phyloP scores from a whole-genome alignment of 1,140 invertebrate genomes.

The Trinorchestia longiramus region DNA sequence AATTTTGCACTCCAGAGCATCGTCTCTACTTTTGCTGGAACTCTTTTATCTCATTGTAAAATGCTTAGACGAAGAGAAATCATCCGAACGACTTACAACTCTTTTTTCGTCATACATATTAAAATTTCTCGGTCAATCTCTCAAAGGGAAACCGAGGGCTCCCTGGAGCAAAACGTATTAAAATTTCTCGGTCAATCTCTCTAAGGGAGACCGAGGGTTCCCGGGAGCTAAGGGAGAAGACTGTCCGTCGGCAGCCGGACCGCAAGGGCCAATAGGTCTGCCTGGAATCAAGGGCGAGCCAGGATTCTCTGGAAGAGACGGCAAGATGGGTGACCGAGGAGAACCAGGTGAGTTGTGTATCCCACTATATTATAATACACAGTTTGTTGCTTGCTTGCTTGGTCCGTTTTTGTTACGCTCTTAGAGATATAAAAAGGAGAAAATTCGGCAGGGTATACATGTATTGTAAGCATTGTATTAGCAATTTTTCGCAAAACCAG shows the following conservation, averaged over 20 bases:
- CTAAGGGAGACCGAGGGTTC: slow-evolving; percentile 65
- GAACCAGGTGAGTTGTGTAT: slow-evolving; percentile 69
- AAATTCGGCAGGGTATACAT: no score
- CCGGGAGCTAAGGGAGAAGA: slow-evolving; percentile 63
- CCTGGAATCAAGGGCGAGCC: slow-evolving; percentile 66
- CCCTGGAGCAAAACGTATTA: slow-evolving; percentile 35
- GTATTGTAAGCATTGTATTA: no score
- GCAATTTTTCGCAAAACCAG: no score
- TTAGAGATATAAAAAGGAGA: no score
- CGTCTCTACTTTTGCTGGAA: no score
- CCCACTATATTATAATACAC: no score
- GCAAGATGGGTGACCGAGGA: slow-evolving; percentile 73
- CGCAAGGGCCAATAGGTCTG: slow-evolving; percentile 65
- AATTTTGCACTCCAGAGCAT: no score
- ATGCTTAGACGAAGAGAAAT: no score
- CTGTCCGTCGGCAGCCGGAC: slow-evolving; percentile 69
- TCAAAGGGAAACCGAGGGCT: slow-evolving; percentile 66
- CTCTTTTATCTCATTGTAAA: no score
- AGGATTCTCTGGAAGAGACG: slow-evolving; percentile 67
- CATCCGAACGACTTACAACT: not conserved
- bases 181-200: slow-evolving; percentile 71
- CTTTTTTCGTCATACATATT: not conserved
- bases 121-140: slow-evolving; percentile 71
- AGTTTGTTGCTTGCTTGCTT: no score
- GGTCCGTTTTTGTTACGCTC: no score